Percentiles rank a stretch among this genome's conserved stretches.
Conservation (phyloP, 2,888 invertebrate genomes). For the Oligia strigilis region DNA sequence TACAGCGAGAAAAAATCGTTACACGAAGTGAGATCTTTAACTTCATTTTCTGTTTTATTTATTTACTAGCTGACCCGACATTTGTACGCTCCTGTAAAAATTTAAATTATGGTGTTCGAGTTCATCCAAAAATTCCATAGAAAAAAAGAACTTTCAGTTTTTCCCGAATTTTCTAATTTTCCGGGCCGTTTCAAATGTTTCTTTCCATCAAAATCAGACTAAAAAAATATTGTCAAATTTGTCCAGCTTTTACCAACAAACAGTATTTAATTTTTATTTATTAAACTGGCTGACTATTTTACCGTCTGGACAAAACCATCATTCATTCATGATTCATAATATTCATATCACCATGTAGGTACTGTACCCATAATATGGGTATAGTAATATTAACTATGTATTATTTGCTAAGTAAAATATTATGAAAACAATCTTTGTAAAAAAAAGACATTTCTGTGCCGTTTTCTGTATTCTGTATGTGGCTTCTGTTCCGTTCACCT, state of each 20-base stretch:
- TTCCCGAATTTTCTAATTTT: neutral
- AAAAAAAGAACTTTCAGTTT: neutral
- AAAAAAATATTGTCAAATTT: neutral
- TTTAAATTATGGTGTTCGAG: neutral
- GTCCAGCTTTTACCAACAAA: neutral
- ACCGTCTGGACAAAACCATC: no score
- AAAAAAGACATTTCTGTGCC: no score
- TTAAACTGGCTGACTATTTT: no score
- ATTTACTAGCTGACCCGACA: neutral
- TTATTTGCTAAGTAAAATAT: no score
- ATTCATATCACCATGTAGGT: no score
- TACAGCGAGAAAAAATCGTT: slow-evolving; percentile 94
- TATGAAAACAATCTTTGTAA: no score
- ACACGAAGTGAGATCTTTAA: slow-evolving; percentile 90
- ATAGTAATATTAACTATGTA: no score
- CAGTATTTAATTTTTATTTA: neutral
- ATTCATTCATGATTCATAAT: no score
- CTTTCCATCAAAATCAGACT: neutral
- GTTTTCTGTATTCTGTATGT: no score
- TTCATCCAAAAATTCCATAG: neutral
- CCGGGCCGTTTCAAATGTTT: neutral
- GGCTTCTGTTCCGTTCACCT: no score
- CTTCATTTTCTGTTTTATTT: neutral
- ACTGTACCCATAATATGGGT: no score
- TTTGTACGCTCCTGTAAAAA: no score